These are phyloP conservation scores for Trissolcus basalis DNA, from an alignment of 1,140 invertebrate genomes.

Conservation along the genomic window DNA sequence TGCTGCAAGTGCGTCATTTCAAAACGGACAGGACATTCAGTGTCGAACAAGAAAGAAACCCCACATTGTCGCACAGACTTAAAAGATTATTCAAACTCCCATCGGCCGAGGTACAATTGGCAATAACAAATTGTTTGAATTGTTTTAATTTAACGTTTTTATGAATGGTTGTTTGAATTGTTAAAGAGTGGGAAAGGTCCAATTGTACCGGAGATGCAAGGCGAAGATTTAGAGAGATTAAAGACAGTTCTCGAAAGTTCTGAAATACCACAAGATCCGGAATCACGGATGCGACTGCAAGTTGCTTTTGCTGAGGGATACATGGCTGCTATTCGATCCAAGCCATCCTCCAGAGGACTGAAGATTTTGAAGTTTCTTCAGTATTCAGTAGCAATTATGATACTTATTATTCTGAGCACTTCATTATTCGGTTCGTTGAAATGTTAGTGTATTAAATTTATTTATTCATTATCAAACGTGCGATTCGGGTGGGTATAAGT, in stretches of 20 bases:
- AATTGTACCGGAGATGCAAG: conserved; percentile 12
- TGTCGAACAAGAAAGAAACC: conserved; percentile 83
- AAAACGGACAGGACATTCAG: conserved; percentile 84
- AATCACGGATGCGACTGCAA: conserved; percentile 22
- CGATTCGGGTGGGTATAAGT: background rate
- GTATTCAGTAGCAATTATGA: conserved; percentile 1
- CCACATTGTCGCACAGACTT: conserved; percentile 76
- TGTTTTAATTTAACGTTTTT: background rate
- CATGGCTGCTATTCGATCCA: conserved; percentile 18
- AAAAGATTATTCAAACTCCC: conserved; percentile 62
- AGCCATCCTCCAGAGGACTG: conserved; percentile 15
- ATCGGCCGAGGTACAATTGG: conserved; percentile 12
- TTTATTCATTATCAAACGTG: conserved; percentile 15
- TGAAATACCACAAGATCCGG: conserved; percentile 9
- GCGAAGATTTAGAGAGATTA: conserved; percentile 28
- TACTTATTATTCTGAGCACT: conserved; percentile 27
- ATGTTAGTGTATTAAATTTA: conserved; percentile 41
- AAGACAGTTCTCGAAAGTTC: conserved; percentile 15
- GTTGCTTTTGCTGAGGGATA: conserved; percentile 35
- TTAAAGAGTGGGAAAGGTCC: background rate
- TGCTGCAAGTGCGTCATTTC: conserved; percentile 79
- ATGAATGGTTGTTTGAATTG: too few relatives aligned
- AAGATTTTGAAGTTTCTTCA: conserved; percentile 26
- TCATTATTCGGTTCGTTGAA: conserved; percentile 47
- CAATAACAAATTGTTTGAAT: background rate